These are phyloP conservation scores for Trichonephila clavipes DNA, from an alignment of 1,140 invertebrate genomes.

Conservation along the genomic window DNA sequence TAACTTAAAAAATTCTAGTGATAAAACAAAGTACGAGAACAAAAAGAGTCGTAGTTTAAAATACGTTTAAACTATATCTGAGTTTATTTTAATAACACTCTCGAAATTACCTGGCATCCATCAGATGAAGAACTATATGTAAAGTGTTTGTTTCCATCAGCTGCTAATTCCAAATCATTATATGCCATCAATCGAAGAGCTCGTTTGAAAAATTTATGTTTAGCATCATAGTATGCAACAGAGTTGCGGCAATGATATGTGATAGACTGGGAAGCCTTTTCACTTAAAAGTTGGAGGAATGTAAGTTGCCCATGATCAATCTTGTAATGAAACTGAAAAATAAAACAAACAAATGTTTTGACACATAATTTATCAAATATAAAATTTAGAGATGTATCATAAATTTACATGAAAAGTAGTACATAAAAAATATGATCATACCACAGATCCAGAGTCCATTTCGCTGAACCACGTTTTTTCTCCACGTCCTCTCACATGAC, in stretches of 20 bases:
- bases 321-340: constrained; percentile 90
- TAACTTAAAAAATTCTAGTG: background rate
- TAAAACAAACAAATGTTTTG: background rate
- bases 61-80: too few species aligned
- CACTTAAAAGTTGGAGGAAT: constrained; percentile 90
- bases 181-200: constrained; percentile 89
- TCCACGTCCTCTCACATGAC: constrained; percentile 76
- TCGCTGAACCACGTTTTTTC: constrained; percentile 79
- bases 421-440: constrained; percentile 68
- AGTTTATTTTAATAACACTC: too few species aligned
- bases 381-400: background rate
- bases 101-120: constrained; percentile 88
- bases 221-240: constrained; percentile 88
- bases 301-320: constrained; percentile 90
- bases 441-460: constrained; percentile 78
- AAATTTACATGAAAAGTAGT: background rate
- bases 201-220: constrained; percentile 85
- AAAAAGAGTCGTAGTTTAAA: too few species aligned
- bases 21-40: too few species aligned
- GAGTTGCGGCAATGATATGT: constrained; percentile 93
- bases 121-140: constrained; percentile 88
- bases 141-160: constrained; percentile 85
- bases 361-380: background rate
- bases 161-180: constrained; percentile 88
- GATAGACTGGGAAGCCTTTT: constrained; percentile 88